Base-by-base conservation (phyloP, 2,888 invertebrate genomes). In the Euproctis similis region DNA sequence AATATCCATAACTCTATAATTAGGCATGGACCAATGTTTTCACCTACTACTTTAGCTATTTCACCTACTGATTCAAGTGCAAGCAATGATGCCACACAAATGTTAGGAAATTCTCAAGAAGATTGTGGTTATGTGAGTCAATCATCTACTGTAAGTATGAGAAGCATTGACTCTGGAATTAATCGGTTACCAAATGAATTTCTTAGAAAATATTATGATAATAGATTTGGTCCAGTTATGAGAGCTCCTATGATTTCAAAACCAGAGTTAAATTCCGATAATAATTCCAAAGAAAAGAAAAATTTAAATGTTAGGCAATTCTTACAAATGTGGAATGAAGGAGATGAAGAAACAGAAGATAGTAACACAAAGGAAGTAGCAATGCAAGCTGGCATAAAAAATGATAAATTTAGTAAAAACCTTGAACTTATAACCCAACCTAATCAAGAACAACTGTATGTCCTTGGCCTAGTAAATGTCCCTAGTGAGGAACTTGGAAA, bases 261-360 rank as follows among this genome's bases (percentile, higher is more conserved):
- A 48, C 31, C 46, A 38, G 59, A 64, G 28, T 25, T 43, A 29
- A 58, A 48, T 42, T 19, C 44, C 21, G 46, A 42, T 32, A 42
- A 35, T 33, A 53, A 46, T 43, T 46, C 63, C 9, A 71, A 68
- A 55, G 62, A 65, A 18, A 78, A 68, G 44, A 73, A 73, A 39
- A 58, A 62, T 42, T 66, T 84, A 42, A 48, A 85, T 70, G 74
- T 86, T 3, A 65, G 85, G 39, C 84, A 85, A 46, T 86, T 78
- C 60, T 57, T 85, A 24, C 74, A 80, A 69, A 82, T 74, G 73
- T 86, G 85, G 85, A 84, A 74, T 72, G 85, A 85, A 59, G 85
- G 78, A 23, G 84, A 82, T 55, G 85, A 85, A 28, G 85, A 80
- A 48, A 57, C 56, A 36, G 49, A 48, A 43, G 66, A 69, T 34